Conservation (phyloP, 2,797 vertebrate genomes). For the Nannoperca obscura region DNA sequence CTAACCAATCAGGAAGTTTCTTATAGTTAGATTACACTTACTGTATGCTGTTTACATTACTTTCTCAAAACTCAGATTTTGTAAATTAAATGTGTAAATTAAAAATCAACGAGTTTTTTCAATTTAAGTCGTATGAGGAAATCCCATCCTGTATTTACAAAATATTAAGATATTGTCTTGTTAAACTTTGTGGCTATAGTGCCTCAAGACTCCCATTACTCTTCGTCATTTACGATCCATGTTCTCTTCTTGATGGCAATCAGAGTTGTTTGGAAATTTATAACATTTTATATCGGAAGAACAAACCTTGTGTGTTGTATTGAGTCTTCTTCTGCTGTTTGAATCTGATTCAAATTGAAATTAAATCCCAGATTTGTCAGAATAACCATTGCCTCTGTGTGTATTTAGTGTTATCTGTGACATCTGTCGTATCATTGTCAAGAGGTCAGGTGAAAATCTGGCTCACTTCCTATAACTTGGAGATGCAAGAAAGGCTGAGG, state of each 20-base stretch:
- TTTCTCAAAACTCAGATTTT: neutral
- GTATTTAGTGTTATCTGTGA: constrained; percentile 7
- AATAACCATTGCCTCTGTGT: neutral
- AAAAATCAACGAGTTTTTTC: neutral
- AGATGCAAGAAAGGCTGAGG: constrained; percentile 1
- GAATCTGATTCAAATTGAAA: constrained; percentile 24
- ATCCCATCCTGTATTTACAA: neutral
- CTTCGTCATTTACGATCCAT: neutral
- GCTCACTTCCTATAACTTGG: neutral
- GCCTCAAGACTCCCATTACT: neutral
- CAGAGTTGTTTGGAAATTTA: neutral
- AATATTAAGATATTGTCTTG: neutral
- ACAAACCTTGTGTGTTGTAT: neutral
- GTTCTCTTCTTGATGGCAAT: neutral
- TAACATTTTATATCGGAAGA: neutral
- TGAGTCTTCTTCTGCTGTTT: constrained; percentile 10
- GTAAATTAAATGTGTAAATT: neutral
- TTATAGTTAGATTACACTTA: neutral
- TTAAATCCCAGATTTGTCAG: neutral
- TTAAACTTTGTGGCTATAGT: too few relatives aligned
- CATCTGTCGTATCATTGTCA: neutral
- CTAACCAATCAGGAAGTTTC: neutral
- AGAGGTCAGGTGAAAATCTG: constrained; percentile 14
- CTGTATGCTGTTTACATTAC: neutral
- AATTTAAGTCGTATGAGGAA: neutral